Conservation (phyloP, 2,797 vertebrate genomes). For the Phalloptychus januarius region DNA sequence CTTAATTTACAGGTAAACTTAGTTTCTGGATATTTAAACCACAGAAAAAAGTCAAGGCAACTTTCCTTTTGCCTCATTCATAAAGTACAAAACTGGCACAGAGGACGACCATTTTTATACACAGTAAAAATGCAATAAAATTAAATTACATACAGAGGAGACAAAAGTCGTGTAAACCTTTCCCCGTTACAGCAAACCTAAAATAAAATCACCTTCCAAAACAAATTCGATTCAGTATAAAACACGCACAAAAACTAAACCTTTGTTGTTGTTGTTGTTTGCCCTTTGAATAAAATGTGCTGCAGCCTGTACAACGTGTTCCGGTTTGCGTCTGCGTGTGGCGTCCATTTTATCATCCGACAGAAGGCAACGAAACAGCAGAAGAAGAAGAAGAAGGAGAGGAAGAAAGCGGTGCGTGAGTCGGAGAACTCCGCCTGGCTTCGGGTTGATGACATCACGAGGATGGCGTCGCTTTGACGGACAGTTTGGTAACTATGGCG, state of each 20-base stretch:
- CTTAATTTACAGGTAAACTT: conserved; percentile 98
- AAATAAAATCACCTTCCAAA: conserved; percentile 90
- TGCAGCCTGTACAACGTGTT: conserved; percentile 80
- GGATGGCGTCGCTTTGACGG: conserved; percentile 86
- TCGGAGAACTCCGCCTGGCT: conserved; percentile 46
- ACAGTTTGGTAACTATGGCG: conserved; percentile 93
- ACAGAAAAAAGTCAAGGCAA: conserved; percentile 89
- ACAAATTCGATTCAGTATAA: conserved; percentile 89
- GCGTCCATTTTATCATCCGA: conserved; percentile 12
- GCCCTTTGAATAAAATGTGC: conserved; percentile 80
- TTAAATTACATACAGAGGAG: conserved; percentile 93
- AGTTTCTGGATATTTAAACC: conserved; percentile 94
- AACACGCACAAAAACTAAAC: conserved; percentile 75
- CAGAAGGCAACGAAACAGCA: conserved; percentile 57
- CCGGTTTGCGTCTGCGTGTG: conserved; percentile 48
- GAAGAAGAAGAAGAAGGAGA: conserved; percentile 7
- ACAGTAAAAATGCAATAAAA: conserved; percentile 99
- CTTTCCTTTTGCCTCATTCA: conserved; percentile 87
- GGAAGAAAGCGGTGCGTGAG: background rate
- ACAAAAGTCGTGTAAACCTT: conserved; percentile 86
- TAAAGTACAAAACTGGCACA: conserved; percentile 99
- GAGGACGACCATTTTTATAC: conserved; percentile 94
- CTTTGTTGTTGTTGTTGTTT: conserved; percentile 45
- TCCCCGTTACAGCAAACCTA: conserved; percentile 93
- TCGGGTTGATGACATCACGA: conserved; percentile 89